Conservation (phyloP, 1,140 invertebrate species). For the Contarinia nasturtii region DNA sequence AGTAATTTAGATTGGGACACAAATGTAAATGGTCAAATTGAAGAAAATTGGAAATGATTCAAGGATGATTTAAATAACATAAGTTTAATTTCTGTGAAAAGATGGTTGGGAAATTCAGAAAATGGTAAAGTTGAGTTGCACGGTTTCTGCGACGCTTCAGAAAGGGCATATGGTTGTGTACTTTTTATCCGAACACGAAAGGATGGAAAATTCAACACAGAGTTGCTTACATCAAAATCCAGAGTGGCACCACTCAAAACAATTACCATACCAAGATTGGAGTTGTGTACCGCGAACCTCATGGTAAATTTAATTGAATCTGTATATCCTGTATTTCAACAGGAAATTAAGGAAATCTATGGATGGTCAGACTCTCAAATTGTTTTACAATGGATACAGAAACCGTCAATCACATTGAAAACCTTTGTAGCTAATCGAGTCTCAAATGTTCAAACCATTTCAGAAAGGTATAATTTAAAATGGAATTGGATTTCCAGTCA, state of each 20-base stretch:
- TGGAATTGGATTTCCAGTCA: neutral
- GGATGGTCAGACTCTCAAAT: conserved; percentile 16
- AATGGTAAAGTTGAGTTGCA: conserved; percentile 7
- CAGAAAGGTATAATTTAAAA: neutral
- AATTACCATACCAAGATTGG: conserved; percentile 12
- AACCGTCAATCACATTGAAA: conserved; percentile 10
- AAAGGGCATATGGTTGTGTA: conserved; percentile 17
- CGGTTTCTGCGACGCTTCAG: conserved; percentile 21
- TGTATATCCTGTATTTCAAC: neutral
- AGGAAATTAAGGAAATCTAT: conserved; percentile 8
- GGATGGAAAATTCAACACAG: neutral
- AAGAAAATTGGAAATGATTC: conserved; percentile 8
- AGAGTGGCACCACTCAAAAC: conserved; percentile 14
- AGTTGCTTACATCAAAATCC: conserved; percentile 10
- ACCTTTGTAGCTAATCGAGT: conserved; percentile 20
- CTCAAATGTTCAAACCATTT: conserved; percentile 8
- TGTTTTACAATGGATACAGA: conserved; percentile 15
- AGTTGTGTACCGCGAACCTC: conserved; percentile 11
- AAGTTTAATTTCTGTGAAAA: conserved; percentile 6
- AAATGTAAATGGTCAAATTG: conserved; percentile 6
- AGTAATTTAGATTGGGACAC: conserved; percentile 15
- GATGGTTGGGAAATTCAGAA: conserved; percentile 2
- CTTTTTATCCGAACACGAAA: conserved; percentile 13
- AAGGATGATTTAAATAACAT: conserved; percentile 6
- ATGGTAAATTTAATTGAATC: conserved; percentile 5